These are phyloP conservation scores for Strix occidentalis DNA, from an alignment of 2,797 vertebrate species.

Conservation along the genomic window DNA sequence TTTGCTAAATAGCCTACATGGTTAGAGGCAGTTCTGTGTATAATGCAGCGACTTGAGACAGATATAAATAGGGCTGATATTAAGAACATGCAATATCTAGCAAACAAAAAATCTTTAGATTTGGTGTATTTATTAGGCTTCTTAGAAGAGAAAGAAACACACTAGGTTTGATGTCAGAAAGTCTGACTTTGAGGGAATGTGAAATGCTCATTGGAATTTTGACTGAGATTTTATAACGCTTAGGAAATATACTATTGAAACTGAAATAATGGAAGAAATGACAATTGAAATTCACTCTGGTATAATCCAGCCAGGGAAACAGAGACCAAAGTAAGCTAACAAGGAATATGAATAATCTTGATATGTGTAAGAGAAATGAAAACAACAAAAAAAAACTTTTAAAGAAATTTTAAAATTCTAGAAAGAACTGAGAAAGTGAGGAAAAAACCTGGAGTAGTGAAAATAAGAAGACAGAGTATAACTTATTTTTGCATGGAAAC, in stretches of 20 bases:
- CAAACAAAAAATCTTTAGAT: not conserved
- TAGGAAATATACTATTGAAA: not conserved
- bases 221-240: not conserved
- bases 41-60: not conserved
- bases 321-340: not conserved
- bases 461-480: not conserved
- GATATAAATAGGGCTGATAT: not conserved
- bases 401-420: not conserved
- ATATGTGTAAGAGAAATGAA: not conserved
- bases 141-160: not conserved
- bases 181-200: not conserved
- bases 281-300: not conserved
- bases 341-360: not conserved
- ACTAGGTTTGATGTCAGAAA: not conserved
- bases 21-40: not conserved
- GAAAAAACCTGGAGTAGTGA: fast-evolving
- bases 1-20: not conserved
- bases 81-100: not conserved
- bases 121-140: not conserved
- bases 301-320: not conserved
- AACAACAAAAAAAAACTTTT: not conserved
- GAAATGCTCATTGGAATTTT: not conserved
- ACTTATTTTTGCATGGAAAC: not conserved
- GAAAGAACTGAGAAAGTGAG: not conserved
- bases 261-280: not conserved